Evolutionary conservation across 1,140 invertebrate species (phyloP), one percentile per base, ranked within the genome.

Genomic region (Macrotrachela quadricornifera): DNA sequence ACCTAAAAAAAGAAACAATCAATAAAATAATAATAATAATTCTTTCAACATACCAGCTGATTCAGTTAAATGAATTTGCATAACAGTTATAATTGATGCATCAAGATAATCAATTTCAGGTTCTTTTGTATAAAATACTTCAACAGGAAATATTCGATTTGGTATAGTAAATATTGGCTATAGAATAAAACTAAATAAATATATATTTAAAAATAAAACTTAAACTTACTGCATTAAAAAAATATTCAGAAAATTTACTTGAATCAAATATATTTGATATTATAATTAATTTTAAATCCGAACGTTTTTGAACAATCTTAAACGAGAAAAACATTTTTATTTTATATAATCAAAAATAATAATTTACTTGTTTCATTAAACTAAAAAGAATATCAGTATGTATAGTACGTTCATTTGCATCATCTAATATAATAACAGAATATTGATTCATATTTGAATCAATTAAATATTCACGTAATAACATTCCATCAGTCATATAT

Each of bases 401-500:
- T 9, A 97, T 73, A 0, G 92, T 97, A 45, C 92, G 71, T 67
- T 99, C 94, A 69, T 99, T 94, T 60, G 92, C 94, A 74, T 99
- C 94, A 67, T 99, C 92, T 65, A 99, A 92, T 56, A 99, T 97
- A 79, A 99, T 85, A 0, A 95, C 90, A 74, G 83, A 90, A 58
- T 94, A 95, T 1, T 80, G 80, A 42, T 78, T 80, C 30, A 99
- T 72, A 74, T 95, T 88, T 1, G 91, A 90, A 69, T 99, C 92
- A 53, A 84, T 83, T 3, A 99, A 73, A 70, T 96, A 97, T 73
- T 99, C 94, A 63, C 92, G 74, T 47, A 97, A 80, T 45, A 99
- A 67, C 62, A 94, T 97, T 64, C 94, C 94, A 73, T 99, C 94
- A 43, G 94, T 99, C 91, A 99, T 96, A 62, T 99, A 99, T 71